phyloP scores from a whole-genome alignment of 2,113 vertebrate genomes.

The Alligator mississippiensis region DNA sequence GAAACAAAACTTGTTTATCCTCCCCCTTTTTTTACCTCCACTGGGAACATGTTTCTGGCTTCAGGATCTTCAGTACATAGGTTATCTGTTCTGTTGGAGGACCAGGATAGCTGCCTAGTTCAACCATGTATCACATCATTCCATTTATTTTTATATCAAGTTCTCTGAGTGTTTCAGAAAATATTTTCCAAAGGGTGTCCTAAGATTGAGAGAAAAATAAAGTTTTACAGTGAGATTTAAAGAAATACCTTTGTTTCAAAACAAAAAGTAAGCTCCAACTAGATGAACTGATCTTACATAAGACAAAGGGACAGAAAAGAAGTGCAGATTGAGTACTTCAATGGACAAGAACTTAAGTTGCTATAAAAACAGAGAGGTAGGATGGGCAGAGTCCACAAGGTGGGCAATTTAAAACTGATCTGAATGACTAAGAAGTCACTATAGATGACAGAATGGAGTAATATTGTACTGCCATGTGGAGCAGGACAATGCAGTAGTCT shows the following conservation, averaged over 20 bases:
- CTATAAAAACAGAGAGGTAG: neutral
- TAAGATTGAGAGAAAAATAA: neutral
- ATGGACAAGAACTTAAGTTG: slow-evolving; percentile 35
- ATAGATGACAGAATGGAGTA: neutral
- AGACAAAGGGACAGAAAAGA: neutral
- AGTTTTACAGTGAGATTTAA: neutral
- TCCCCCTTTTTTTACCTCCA: no score
- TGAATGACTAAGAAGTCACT: neutral
- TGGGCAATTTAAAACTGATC: slow-evolving; percentile 1
- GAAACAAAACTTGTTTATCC: fast-evolving
- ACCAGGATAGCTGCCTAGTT: neutral
- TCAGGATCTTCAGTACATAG: no score
- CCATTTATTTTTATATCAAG: fast-evolving
- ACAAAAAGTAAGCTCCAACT: neutral
- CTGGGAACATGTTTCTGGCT: no score
- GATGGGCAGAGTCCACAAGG: neutral
- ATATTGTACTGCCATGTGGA: neutral
- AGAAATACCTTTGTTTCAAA: neutral
- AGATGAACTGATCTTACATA: neutral
- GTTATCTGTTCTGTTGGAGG: neutral
- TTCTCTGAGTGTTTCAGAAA: neutral
- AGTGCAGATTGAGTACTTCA: neutral
- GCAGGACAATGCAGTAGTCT: neutral
- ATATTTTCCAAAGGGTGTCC: neutral
- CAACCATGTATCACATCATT: neutral